Evolutionary conservation across 2,113 vertebrate genomes (phyloP).

Genomic region (Mus pahari): DNA sequence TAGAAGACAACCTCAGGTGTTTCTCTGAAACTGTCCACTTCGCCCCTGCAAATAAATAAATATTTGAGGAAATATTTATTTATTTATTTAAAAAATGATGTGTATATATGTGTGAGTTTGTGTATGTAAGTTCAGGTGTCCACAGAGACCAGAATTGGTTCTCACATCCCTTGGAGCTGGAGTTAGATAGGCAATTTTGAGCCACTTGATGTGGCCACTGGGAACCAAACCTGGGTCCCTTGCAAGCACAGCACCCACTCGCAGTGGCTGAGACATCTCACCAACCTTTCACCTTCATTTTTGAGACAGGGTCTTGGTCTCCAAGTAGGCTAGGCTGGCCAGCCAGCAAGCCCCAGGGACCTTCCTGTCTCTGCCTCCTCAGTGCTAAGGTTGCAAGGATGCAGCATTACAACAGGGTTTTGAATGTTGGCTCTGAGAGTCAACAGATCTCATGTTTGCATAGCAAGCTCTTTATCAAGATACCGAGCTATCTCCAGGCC

Average conservation of each 20-base stretch:
- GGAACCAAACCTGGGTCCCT: background rate
- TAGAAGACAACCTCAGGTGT: background rate
- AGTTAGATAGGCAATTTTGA: too few species aligned
- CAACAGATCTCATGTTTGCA: background rate
- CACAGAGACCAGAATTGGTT: background rate
- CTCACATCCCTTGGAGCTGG: background rate
- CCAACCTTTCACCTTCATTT: background rate
- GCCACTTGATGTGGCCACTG: accelerated
- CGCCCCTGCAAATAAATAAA: too few species aligned
- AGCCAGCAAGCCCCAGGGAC: too few species aligned
- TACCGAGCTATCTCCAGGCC: too few species aligned
- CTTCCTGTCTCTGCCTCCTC: background rate
- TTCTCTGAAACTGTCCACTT: background rate
- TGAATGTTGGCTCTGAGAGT: background rate
- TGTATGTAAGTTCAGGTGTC: too few species aligned
- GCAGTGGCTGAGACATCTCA: background rate
- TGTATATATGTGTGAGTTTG: background rate
- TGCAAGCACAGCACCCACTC: background rate
- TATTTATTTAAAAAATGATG: background rate
- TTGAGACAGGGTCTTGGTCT: background rate
- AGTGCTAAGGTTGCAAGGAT: background rate
- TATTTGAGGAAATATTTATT: too few species aligned
- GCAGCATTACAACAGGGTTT: background rate
- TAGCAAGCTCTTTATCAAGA: too few species aligned
- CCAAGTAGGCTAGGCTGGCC: background rate